These are phyloP conservation scores for Thymallus thymallus DNA, from an alignment of 2,113 vertebrate species.

Conservation along the genomic window DNA sequence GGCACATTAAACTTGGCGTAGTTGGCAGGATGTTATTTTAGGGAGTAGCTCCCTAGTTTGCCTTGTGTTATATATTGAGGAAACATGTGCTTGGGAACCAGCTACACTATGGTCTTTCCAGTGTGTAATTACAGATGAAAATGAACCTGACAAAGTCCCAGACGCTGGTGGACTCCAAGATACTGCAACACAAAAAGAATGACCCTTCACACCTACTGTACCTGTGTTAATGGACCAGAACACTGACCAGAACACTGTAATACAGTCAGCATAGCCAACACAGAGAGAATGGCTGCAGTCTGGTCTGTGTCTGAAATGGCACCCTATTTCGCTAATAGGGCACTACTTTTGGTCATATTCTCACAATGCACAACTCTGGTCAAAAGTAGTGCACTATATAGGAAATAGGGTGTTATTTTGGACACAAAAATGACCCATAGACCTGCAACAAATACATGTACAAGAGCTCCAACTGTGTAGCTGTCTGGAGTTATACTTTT, in stretches of 20 bases:
- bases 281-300: background rate
- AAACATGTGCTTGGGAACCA: background rate
- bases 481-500: background rate
- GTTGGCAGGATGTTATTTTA: no score
- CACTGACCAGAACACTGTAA: background rate
- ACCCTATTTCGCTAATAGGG: no score
- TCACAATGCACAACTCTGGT: no score
- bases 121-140: background rate
- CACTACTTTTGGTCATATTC: no score
- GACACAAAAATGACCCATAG: no score
- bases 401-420: no score
- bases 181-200: constrained; percentile 59
- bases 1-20: no score
- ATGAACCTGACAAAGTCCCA: constrained; percentile 46
- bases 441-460: background rate
- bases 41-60: no score
- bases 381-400: no score
- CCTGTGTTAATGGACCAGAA: background rate
- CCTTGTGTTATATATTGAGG: no score
- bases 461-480: constrained; percentile 22
- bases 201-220: background rate
- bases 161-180: constrained; percentile 80
- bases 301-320: no score
- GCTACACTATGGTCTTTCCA: background rate
- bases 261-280: background rate